A percentile compares a stretch with the other conserved stretches of the same genome.
phyloP scores from a whole-genome alignment of 2,888 invertebrate genomes.

The Colostygia pectinataria region DNA sequence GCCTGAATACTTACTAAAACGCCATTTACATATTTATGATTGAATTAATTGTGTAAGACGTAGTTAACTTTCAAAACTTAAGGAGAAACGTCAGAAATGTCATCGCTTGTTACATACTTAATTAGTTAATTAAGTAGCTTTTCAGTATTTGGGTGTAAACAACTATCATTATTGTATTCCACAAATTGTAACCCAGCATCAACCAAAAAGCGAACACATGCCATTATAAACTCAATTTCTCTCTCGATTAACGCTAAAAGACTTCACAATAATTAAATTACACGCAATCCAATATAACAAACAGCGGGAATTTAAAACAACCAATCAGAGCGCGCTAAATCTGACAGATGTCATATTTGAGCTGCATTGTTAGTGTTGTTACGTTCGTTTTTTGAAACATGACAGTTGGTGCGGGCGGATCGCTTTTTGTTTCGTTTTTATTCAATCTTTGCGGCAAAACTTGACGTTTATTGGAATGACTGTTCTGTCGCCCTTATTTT shows the following conservation, averaged over 20 bases:
- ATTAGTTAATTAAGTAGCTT: too few relatives aligned
- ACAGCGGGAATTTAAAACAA: constrained; percentile 59
- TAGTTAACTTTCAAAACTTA: too few relatives aligned
- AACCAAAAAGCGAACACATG: constrained; percentile 50
- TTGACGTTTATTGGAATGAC: constrained; percentile 32
- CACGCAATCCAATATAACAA: constrained; percentile 58
- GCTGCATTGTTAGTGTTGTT: constrained; percentile 55
- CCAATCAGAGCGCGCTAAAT: constrained; percentile 59
- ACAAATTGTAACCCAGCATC: constrained; percentile 35
- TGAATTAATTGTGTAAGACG: too few relatives aligned
- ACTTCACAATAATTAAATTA: constrained; percentile 65
- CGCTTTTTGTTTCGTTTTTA: constrained; percentile 52
- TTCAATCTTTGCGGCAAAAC: constrained; percentile 56
- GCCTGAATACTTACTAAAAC: too few relatives aligned
- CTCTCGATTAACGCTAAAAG: constrained; percentile 66
- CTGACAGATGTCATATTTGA: constrained; percentile 77
- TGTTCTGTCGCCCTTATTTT: constrained; percentile 19
- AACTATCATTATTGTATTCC: constrained; percentile 23
- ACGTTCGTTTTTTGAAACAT: constrained; percentile 64
- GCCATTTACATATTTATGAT: too few relatives aligned
- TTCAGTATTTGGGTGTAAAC: too few relatives aligned
- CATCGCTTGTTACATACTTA: too few relatives aligned
- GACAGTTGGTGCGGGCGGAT: constrained; percentile 69
- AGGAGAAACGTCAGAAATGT: too few relatives aligned
- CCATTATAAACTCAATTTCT: constrained; percentile 57